Base-by-base conservation (phyloP, 1,140 invertebrate genomes). In the Goniozus legneri region DNA sequence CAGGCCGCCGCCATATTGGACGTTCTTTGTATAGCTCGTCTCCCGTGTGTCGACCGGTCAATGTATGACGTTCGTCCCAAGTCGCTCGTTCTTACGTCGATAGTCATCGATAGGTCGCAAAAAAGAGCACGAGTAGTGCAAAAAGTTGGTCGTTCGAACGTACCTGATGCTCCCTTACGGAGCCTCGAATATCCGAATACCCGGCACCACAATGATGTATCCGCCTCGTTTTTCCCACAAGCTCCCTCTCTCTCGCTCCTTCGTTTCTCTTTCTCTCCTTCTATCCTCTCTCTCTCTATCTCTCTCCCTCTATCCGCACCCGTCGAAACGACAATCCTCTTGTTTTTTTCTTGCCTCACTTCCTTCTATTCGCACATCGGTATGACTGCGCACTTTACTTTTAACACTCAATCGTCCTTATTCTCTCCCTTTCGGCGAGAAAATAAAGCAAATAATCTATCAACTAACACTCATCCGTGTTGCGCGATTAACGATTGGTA, bases 111-210 rank as follows among this genome's bases (percentile, higher is more conserved):
- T 13, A 14, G 35, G 31, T 15, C 42, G 33, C 21, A 13, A 12
- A 35, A 24, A 32, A n/a, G 42, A 24, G 15, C 18, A 27, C 37
- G 36, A 49, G 47, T 44, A 31, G 22, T 8, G 34, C n/a, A n/a
- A 24, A 39, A 31, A 22, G 12, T 8, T 22, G 0, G 8, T 48
- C 12, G 21, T n/a, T n/a, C n/a, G n/a, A 22, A 40, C 45, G 2
- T 58, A 60, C 57, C 57, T 58, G 51, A 42, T 37, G 57, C 57
- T 60, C 56, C 56, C 56, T 55, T 33, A 54, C 44, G 57, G 56
- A 60, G 56, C 56, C 22, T 37, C 56, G 41, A 8, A 41, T 24
- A 33, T 16, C 31, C 27, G 24, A 50, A 57, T 57, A 57, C 39
- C 43, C 46, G 55, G 47, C 51, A 47, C 44, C 46, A 41, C 38